Base-by-base conservation (phyloP, 1,140 invertebrate genomes). In the Drosophila sucinea region DNA sequence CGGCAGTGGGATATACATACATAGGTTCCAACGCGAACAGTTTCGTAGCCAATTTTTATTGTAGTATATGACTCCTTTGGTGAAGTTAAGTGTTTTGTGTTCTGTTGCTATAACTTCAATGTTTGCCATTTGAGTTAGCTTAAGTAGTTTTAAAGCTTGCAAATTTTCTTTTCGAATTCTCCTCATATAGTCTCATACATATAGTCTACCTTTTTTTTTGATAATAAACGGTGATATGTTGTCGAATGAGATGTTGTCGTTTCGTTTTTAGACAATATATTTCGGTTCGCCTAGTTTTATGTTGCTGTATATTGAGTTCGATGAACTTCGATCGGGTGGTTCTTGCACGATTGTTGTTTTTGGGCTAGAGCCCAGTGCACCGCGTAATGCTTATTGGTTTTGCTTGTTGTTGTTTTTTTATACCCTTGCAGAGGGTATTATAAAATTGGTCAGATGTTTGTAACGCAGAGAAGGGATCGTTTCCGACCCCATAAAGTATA, bases 241-340 rank as follows among this genome's bases (percentile, higher is more conserved):
- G 23, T 23, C 23, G 4, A 54, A 54, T 3, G 47, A 7, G 1
- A 6, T 8, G n/a, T 54, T 54, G 8, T 54, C 17, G 7, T 47
- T 23, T 1, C 30, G 30, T 47, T 47, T 23, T 11, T 10, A 47
- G n/a, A 47, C 23, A 17, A 23, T 17, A 17, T 17, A 17, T 17
- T 17, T 17, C 17, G 17, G 17, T 17, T 17, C 17, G 17, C 17
- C 17, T 17, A 17, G 17, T 17, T 17, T 17, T 17, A 17, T 17
- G 17, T 47, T 17, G 11, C 11, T 47, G 33, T 35, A 8, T 35
- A 35, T 51, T 51, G 5, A 27, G 47, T 51, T 51, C 47, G 11
- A 17, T 27, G 6, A 51, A 23, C 25, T 51, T 67, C 71, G 55
- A 56, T 71, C 70, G 55, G 68, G 61, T 35, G 33, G 57, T 30